phyloP scores from a whole-genome alignment of 1,140 invertebrate species.

The Zaprionus africanus region DNA sequence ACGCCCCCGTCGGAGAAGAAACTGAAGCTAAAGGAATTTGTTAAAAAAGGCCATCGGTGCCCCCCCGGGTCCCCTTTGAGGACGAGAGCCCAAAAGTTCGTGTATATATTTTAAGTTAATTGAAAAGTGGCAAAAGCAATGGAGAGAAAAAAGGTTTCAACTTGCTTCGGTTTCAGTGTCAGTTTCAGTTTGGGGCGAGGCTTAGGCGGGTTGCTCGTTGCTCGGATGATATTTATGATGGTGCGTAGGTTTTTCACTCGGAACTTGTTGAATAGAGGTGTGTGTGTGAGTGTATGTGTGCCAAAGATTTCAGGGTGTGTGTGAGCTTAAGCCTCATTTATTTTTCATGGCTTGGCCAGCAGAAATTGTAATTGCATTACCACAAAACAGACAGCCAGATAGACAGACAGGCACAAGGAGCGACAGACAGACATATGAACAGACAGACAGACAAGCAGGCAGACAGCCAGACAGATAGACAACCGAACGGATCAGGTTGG shows the following conservation, averaged over 20 bases:
- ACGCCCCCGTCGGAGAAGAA: slow-evolving; percentile 16
- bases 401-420: slow-evolving; percentile 35
- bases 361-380: slow-evolving; percentile 84
- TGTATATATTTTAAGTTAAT: slow-evolving; percentile 78
- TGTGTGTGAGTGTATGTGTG: slow-evolving; percentile 29
- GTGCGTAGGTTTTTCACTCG: slow-evolving; percentile 54
- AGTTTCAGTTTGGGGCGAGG: slow-evolving; percentile 18
- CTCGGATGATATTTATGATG: slow-evolving; percentile 62
- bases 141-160: slow-evolving; percentile 46
- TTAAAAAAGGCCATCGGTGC: slow-evolving; percentile 43
- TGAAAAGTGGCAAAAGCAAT: slow-evolving; percentile 56
- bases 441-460: slow-evolving; percentile 37
- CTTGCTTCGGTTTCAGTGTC: slow-evolving; percentile 27
- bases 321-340: slow-evolving; percentile 82
- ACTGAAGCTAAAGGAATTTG: slow-evolving; percentile 39
- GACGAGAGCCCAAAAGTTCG: slow-evolving; percentile 15
- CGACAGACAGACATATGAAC: slow-evolving; percentile 35
- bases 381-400: slow-evolving; percentile 59
- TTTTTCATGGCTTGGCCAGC: slow-evolving; percentile 78
- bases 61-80: slow-evolving; percentile 23
- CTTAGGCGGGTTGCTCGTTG: slow-evolving; percentile 37
- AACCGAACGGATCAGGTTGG: slow-evolving; percentile 27
- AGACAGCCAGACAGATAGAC: slow-evolving; percentile 13
- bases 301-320: slow-evolving; percentile 55
- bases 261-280: slow-evolving; percentile 68